Evolutionary conservation across 2,797 vertebrate species (phyloP), one percentile per base, ranked within the genome.

Genomic region (Enteromius afrohamiltoni): DNA sequence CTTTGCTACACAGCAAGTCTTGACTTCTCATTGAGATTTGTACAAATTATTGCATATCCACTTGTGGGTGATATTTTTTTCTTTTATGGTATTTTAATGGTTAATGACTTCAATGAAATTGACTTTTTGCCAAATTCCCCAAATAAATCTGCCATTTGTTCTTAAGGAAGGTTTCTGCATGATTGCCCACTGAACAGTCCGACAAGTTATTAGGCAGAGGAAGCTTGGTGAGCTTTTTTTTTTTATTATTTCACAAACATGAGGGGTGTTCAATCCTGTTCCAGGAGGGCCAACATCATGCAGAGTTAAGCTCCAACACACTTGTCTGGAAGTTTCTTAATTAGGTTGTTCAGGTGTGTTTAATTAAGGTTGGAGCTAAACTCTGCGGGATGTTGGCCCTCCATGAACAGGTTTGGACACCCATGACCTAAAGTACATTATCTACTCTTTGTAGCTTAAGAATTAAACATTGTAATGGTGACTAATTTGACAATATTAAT

Each of bases 1-100:
- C 42, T 79, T 49, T 67, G 29, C 13, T 21, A 51, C 77, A 79
- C 19, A 47, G 29, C 42, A 78, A 65, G 40, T 67, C 42, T 51
- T 79, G 60, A 79, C 77, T 65, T 65, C 77, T 79, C 42, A 51
- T 67, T 65, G 49, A 31, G 19, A 78, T 79, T 13, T 65, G 26
- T 49, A 34, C 42, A 65, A 49, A 78, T 49, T 11, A 78, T 34
- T 65, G 26, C 58, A 65, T 64, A 49, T 31, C 26, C 58, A 64
- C 76, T 78, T 1, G 1, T 21, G 58, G 55, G 26, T 64, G 17
- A 77, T 47, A 77, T 64, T 13, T 77, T 55, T 42, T 77, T 37
- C n/a, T 77, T 77, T 37, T 77, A 23, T 45, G 23, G 37, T 6
- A 16, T 60, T 60, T 37, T 3, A 37, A 3, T 51, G n/a, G 49